Conservation (phyloP, 2,113 vertebrate genomes). For the Antigone vipio region DNA sequence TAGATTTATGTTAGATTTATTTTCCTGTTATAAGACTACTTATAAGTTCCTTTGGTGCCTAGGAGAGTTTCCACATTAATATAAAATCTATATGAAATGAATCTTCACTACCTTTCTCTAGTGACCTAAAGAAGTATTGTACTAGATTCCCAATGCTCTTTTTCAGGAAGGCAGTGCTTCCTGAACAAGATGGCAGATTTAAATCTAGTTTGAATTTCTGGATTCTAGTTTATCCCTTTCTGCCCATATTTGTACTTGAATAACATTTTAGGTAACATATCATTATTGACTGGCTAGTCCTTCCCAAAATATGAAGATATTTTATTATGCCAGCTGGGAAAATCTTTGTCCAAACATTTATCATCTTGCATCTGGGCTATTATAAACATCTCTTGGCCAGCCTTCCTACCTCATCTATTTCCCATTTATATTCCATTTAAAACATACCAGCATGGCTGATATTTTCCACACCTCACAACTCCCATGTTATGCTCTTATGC, state of each 20-base stretch:
- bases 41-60: background rate
- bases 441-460: background rate
- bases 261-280: background rate
- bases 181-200: background rate
- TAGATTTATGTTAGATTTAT: background rate
- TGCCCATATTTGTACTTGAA: background rate
- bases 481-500: background rate
- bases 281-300: background rate
- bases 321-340: background rate
- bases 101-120: background rate
- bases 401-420: background rate
- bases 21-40: background rate
- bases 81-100: background rate
- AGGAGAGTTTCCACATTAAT: background rate
- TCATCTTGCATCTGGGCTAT: background rate
- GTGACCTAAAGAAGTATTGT: background rate
- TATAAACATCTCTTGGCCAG: background rate
- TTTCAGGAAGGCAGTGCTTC: background rate
- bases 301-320: background rate
- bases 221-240: background rate
- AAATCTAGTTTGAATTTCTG: background rate
- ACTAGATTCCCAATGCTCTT: background rate
- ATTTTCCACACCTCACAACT: background rate
- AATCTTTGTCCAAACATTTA: background rate
- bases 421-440: background rate